A percentile compares a stretch with the other conserved stretches of the same genome.
phyloP scores from a whole-genome alignment of 2,888 invertebrate genomes.

The Empis stercorea region DNA sequence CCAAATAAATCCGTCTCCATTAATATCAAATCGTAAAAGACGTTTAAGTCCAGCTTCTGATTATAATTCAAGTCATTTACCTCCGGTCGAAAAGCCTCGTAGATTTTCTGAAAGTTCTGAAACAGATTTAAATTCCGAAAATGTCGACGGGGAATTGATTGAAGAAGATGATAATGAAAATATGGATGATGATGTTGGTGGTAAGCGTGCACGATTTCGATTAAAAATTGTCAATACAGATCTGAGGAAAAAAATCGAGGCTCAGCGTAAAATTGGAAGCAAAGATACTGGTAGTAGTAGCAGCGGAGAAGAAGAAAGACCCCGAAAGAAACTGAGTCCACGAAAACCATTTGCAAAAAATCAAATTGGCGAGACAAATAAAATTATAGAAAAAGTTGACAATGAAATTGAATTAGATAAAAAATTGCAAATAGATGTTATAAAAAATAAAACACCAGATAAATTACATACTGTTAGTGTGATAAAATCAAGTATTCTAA shows the following conservation, averaged over 20 bases:
- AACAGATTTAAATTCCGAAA: slow-evolving; percentile 35
- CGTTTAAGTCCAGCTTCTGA: slow-evolving; percentile 18
- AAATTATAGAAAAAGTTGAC: background rate
- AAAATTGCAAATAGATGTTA: no score
- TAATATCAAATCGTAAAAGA: slow-evolving; percentile 25
- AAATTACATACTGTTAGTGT: no score
- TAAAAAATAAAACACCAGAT: no score
- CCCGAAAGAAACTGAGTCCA: slow-evolving; percentile 9
- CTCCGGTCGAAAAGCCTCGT: slow-evolving; percentile 13
- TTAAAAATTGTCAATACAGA: slow-evolving; percentile 24
- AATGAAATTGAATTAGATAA: background rate
- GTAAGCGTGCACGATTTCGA: slow-evolving; percentile 32
- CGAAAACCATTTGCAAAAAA: slow-evolving; percentile 15
- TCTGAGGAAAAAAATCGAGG: slow-evolving; percentile 29
- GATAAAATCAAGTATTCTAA: no score
- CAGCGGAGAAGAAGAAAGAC: slow-evolving; percentile 25
- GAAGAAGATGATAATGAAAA: slow-evolving; percentile 16
- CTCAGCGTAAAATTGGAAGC: slow-evolving; percentile 23
- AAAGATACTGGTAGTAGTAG: slow-evolving; percentile 30
- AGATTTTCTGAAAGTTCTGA: slow-evolving; percentile 31
- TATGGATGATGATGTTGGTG: slow-evolving; percentile 28
- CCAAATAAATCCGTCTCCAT: background rate
- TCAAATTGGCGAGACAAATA: slow-evolving; percentile 6
- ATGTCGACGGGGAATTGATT: slow-evolving; percentile 36
- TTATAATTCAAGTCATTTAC: background rate